Evolutionary conservation across 1,140 invertebrate species (phyloP).

Genomic region (Meloidogyne floridensis): DNA sequence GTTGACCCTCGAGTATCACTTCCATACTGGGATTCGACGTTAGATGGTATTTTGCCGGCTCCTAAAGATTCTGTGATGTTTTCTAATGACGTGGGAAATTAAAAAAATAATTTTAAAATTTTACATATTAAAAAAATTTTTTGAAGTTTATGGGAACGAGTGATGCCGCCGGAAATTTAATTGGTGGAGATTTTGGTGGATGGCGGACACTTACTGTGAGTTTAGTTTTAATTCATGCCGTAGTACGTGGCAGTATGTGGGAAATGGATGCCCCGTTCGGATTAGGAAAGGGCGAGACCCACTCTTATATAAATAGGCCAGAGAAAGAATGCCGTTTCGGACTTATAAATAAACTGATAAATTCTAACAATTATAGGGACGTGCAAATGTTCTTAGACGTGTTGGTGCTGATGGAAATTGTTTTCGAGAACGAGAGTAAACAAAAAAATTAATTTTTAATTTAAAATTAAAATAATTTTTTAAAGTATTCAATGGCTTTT

Average conservation of each 20-base stretch:
- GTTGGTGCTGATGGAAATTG: constrained; percentile 42
- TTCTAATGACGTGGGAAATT: constrained; percentile 52
- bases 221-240: too few species aligned
- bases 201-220: constrained; percentile 48
- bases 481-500: constrained; percentile 31
- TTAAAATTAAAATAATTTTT: constrained; percentile 17
- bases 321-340: too few species aligned
- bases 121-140: not conserved
- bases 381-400: constrained; percentile 29
- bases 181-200: constrained; percentile 38
- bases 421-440: constrained; percentile 31
- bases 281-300: too few species aligned
- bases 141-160: constrained; percentile 54
- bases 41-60: constrained; percentile 64
- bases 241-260: too few species aligned
- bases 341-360: not conserved
- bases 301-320: too few species aligned
- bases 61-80: constrained; percentile 65
- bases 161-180: constrained; percentile 53
- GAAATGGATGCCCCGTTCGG: too few species aligned
- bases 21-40: constrained; percentile 68
- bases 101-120: not conserved
- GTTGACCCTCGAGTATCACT: constrained; percentile 61
- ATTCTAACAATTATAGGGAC: constrained; percentile 29
- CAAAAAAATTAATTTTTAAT: not conserved